Evolutionary conservation across 2,888 invertebrate species (phyloP).

Genomic region (Eilema caniola): DNA sequence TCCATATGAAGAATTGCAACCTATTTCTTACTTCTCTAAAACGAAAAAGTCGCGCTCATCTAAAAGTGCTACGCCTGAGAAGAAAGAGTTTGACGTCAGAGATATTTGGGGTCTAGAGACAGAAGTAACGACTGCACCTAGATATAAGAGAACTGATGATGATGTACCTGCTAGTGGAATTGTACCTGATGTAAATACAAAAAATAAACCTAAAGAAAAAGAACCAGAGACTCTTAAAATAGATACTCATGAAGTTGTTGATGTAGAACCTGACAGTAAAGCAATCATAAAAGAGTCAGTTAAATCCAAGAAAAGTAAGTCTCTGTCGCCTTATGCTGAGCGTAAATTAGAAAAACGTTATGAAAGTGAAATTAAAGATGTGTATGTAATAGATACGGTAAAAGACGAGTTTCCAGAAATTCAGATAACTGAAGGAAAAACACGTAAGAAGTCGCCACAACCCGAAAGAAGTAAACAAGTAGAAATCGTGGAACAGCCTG

Average conservation of each 20-base stretch:
- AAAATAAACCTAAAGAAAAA: constrained; percentile 46
- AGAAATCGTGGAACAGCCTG: constrained; percentile 60
- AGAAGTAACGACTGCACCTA: constrained; percentile 43
- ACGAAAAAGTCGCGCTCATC: constrained; percentile 68
- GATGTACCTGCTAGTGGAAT: constrained; percentile 42
- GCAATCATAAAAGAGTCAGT: constrained; percentile 58
- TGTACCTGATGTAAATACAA: constrained; percentile 46
- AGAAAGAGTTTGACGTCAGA: constrained; percentile 39
- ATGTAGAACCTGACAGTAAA: constrained; percentile 49
- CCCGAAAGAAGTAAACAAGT: constrained; percentile 57
- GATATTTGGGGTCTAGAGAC: constrained; percentile 54
- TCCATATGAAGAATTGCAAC: constrained; percentile 71
- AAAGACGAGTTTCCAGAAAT: constrained; percentile 82
- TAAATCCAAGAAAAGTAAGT: constrained; percentile 72
- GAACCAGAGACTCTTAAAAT: constrained; percentile 43
- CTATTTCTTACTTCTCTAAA: constrained; percentile 65
- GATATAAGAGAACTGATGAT: constrained; percentile 41
- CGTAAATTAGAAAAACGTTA: constrained; percentile 64
- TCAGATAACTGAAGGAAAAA: constrained; percentile 77
- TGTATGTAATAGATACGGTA: constrained; percentile 80
- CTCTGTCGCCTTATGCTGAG: constrained; percentile 68
- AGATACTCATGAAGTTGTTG: constrained; percentile 46
- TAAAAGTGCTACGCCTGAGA: constrained; percentile 70
- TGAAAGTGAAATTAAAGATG: constrained; percentile 72
- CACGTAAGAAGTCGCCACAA: constrained; percentile 74